Evolutionary conservation across 2,888 invertebrate species (phyloP).

Genomic region (Seladonia tumulorum): DNA sequence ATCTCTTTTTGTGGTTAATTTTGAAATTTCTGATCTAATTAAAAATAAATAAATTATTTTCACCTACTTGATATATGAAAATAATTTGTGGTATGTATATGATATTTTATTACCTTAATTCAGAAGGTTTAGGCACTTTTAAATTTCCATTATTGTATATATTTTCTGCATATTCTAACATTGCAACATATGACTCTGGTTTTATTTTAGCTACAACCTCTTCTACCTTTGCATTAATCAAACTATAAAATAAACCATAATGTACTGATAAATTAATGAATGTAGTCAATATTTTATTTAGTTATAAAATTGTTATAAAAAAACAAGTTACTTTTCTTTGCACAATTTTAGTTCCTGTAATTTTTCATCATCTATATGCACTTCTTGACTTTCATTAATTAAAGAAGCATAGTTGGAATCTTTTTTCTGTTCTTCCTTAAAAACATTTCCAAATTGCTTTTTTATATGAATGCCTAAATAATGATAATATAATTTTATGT

Average conservation of each 20-base stretch:
- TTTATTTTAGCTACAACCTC: constrained; percentile 51
- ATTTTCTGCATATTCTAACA: constrained; percentile 53
- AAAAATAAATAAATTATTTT: constrained; percentile 30
- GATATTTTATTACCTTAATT: constrained; percentile 53
- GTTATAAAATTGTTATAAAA: background rate
- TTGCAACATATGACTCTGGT: constrained; percentile 47
- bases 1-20: constrained; percentile 74
- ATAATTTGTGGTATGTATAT: background rate
- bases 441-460: constrained; percentile 70
- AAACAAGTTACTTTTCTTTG: constrained; percentile 69
- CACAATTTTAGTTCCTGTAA: constrained; percentile 69
- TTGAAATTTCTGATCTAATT: constrained; percentile 75
- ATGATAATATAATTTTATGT: constrained; percentile 78
- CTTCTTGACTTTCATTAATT: constrained; percentile 68
- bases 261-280: background rate
- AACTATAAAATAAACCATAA: constrained; percentile 43
- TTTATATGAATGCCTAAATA: constrained; percentile 76
- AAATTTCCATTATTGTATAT: constrained; percentile 66
- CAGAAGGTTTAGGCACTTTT: constrained; percentile 47
- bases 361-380: constrained; percentile 64
- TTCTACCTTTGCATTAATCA: constrained; percentile 55
- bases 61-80: background rate
- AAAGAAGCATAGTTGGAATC: constrained; percentile 69
- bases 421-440: constrained; percentile 46
- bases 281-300: background rate